A percentile compares a stretch with the other conserved stretches of the same genome.
Evolutionary conservation across 2,888 invertebrate species (phyloP).

Genomic region (Imbricaverruca yamaguchii): DNA sequence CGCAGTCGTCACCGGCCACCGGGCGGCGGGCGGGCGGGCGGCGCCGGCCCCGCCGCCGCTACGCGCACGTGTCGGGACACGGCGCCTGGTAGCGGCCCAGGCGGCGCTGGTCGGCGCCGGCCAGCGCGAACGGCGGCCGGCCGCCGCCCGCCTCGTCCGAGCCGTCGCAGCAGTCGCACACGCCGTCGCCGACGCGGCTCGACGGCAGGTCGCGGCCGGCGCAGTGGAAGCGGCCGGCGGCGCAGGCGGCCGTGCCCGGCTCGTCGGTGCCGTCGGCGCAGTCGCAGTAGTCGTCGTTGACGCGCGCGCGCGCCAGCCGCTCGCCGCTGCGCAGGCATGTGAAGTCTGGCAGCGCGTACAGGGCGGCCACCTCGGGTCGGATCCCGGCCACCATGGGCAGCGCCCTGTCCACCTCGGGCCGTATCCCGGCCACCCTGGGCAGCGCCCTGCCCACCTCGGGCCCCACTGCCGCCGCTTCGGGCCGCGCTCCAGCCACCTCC

Average conservation of each 20-base stretch:
- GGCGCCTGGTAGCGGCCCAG: constrained; percentile 20
- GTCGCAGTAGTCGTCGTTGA: constrained; percentile 93
- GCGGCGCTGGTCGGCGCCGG: constrained; percentile 57
- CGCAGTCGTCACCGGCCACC: no score
- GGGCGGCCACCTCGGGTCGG: background rate
- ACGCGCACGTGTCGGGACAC: constrained; percentile 18
- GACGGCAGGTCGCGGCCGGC: constrained; percentile 36
- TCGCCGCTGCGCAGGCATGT: constrained; percentile 8
- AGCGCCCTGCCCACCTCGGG: no score
- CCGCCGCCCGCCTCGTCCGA: constrained; percentile 63
- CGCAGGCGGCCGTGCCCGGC: constrained; percentile 46
- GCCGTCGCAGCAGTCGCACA: constrained; percentile 76
- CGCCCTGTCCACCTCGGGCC: no score
- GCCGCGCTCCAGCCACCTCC: background rate
- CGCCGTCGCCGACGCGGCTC: constrained; percentile 46
- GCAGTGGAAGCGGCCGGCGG: constrained; percentile 38
- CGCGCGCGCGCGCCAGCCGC: background rate
- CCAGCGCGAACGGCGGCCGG: constrained; percentile 63
- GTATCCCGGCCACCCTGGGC: no score
- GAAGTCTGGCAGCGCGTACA: background rate
- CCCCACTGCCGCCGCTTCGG: background rate
- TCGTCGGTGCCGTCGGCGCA: constrained; percentile 52
- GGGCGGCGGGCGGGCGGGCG: no score
- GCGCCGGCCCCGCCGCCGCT: no score
- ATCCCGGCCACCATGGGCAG: no score